Evolutionary conservation across 2,888 invertebrate species (phyloP), one percentile per base, ranked within the genome.

Genomic region (Ochropleura leucogaster): DNA sequence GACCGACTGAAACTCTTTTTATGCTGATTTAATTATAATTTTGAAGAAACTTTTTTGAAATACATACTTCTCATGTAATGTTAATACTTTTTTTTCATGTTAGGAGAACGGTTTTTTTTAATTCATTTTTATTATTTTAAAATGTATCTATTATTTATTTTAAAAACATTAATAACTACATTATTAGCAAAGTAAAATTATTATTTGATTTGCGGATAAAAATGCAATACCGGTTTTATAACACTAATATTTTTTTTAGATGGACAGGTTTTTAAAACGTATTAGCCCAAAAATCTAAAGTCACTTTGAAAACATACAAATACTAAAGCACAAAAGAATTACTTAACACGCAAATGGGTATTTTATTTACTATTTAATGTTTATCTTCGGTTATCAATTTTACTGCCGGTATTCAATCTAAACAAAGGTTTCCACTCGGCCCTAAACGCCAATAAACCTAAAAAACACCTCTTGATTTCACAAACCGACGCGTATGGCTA

Each of bases 351-450:
- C 74, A 84, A 83, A 84, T 76, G 75, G 47, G 57, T 69, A 71
- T 85, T 86, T 87, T 79, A 87, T 85, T 78, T 74, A 84, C 78
- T 82, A 79, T 87, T 85, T 88, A 83, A 77, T 83, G 86, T 87
- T 85, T 77, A 86, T 80, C 84, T 85, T 82, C 49, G 85, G 88
- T 90, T 90, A 90, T 90, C 88, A 91, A 90, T 92, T 95, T 95
- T 92, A 95, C 90, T 89, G 88, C 92, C 89, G 90, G 89, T 90
- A 92, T 92, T 90, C 89, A 89, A 89, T 89, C 91, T 90, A 91
- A 94, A 96, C 95, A 95, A 95, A 94, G 94, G 90, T 94, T 94
- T 93, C 90, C 94, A 95, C 96, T 95, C 92, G 87, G 89, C 88
- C 87, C 92, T 93, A 93, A 94, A 92, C 89, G 93, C 91, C 90